Evolutionary conservation across 2,888 invertebrate species (phyloP).

Genomic region (Mimumesa dahlbomi): DNA sequence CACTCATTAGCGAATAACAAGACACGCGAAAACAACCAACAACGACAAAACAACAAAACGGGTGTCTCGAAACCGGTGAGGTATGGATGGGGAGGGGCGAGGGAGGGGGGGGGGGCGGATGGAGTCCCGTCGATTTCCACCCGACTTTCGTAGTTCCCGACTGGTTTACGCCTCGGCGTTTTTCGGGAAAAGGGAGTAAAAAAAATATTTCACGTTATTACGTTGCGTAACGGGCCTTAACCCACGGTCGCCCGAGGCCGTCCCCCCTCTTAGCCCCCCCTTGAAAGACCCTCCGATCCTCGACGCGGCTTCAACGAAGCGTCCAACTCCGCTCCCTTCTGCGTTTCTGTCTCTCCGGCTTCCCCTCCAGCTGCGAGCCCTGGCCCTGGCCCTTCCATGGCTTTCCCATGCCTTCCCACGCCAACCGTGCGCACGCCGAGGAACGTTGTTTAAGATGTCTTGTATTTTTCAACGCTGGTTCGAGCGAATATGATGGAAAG

Average conservation of each 20-base stretch:
- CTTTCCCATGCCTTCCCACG: conserved; percentile 56
- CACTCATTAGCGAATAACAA: no score
- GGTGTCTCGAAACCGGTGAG: no score
- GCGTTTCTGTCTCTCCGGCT: conserved; percentile 52
- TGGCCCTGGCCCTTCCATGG: conserved; percentile 26
- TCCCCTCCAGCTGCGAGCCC: conserved; percentile 46
- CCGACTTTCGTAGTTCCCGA: conserved; percentile 15
- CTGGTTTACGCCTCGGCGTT: conserved; percentile 26
- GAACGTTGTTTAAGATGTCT: no score
- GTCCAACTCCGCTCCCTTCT: conserved; percentile 55
- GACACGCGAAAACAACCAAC: no score
- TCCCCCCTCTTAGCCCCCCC: conserved; percentile 11
- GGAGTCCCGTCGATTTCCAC: background rate
- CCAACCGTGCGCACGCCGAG: no score
- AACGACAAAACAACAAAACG: no score
- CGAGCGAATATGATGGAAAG: no score
- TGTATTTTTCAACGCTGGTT: no score
- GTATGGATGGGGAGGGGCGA: no score
- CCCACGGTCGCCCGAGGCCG: conserved; percentile 41
- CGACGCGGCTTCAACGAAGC: conserved; percentile 54
- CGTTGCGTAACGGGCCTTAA: conserved; percentile 59
- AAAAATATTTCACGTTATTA: conserved; percentile 47
- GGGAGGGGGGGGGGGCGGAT: no score
- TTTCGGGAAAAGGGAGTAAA: conserved; percentile 27
- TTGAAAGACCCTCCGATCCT: conserved; percentile 54